phyloP scores from a whole-genome alignment of 2,113 vertebrate species.

The Oryzias melastigma region DNA sequence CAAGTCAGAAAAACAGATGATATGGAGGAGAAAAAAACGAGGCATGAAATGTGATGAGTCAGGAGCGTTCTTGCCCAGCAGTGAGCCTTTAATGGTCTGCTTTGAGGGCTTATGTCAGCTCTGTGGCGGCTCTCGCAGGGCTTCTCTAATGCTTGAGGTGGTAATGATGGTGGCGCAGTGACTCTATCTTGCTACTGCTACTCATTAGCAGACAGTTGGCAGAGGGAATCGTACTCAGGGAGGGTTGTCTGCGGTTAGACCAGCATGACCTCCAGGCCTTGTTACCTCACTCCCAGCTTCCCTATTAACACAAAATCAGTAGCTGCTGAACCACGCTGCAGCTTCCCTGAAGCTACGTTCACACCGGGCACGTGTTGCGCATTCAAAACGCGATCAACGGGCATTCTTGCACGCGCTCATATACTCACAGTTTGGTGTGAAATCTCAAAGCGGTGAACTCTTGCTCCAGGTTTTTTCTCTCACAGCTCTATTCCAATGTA shows the following conservation, averaged over 20 bases:
- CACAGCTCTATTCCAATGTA: too few relatives aligned
- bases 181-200: constrained; percentile 59
- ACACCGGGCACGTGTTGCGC: too few relatives aligned
- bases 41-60: constrained; percentile 51
- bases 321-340: constrained; percentile 38
- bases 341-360: constrained; percentile 9
- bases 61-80: constrained; percentile 41
- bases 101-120: constrained; percentile 60
- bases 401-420: too few relatives aligned
- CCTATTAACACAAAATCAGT: constrained; percentile 50
- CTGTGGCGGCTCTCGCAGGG: constrained; percentile 51
- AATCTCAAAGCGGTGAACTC: too few relatives aligned
- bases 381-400: too few relatives aligned
- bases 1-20: constrained; percentile 15
- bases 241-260: constrained; percentile 56
- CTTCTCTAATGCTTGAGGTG: constrained; percentile 45
- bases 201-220: constrained; percentile 69
- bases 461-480: too few relatives aligned
- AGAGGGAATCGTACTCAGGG: constrained; percentile 59
- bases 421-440: too few relatives aligned
- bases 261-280: constrained; percentile 19
- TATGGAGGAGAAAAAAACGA: constrained; percentile 1
- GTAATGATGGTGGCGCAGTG: constrained; percentile 57
- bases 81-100: constrained; percentile 54
- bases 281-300: constrained; percentile 30